Conservation (phyloP, 2,888 invertebrate species). For the Teleogryllus oceanicus region DNA sequence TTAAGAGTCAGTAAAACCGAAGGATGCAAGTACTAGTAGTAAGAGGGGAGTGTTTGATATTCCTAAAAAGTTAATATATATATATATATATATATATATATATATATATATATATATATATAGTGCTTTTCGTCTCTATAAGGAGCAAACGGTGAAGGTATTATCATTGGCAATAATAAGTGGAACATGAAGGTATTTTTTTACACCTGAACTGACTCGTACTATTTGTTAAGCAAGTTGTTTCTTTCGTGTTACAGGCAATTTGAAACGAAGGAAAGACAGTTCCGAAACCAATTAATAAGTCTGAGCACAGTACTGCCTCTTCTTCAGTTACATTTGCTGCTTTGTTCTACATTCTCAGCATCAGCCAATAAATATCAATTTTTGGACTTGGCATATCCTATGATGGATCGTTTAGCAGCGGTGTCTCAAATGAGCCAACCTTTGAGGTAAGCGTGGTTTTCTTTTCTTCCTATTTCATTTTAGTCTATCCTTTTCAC, state of each 20-base stretch:
- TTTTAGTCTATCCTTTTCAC: not conserved
- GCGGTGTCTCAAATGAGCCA: conserved; percentile 63
- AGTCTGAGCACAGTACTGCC: conserved; percentile 61
- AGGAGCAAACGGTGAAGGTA: too few species aligned
- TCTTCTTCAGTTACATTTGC: conserved; percentile 65
- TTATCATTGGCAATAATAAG: too few species aligned
- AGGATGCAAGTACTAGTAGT: too few species aligned
- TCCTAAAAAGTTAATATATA: too few species aligned
- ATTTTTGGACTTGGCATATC: conserved; percentile 66
- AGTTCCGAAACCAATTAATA: conserved; percentile 55
- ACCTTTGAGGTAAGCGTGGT: conserved; percentile 52
- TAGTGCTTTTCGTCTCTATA: too few species aligned
- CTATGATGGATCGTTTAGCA: conserved; percentile 62
- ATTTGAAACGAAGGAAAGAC: conserved; percentile 53
- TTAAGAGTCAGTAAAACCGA: too few species aligned
- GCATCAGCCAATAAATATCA: conserved; percentile 70
- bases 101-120: too few species aligned
- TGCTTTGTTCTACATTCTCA: conserved; percentile 67
- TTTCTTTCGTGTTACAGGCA: conserved; percentile 43
- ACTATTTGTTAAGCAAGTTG: too few species aligned
- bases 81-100: too few species aligned
- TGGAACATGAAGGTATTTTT: too few species aligned
- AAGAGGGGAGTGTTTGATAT: too few species aligned
- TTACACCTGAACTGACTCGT: too few species aligned
- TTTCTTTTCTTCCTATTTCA: not conserved